These are phyloP conservation scores for Labeo rohita DNA, from an alignment of 2,113 vertebrate genomes.

Conservation along the genomic window DNA sequence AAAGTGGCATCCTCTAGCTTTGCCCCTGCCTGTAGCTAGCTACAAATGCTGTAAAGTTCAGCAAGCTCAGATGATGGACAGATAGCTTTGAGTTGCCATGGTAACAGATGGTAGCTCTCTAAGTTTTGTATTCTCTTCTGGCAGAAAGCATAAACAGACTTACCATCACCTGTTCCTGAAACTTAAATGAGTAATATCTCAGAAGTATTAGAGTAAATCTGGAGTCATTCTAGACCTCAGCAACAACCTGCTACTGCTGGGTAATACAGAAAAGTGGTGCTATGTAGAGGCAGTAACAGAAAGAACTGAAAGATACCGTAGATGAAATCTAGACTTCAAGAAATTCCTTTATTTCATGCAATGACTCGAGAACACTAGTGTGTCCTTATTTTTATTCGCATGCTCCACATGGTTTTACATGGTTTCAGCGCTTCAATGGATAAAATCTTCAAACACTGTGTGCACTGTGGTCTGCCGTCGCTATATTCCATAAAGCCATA, in stretches of 20 bases:
- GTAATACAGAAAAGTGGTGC: neutral
- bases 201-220: slow-evolving; percentile 9
- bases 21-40: neutral
- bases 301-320: neutral
- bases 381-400: too few relatives aligned
- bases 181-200: slow-evolving; percentile 8
- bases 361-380: neutral
- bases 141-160: slow-evolving; percentile 10
- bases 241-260: neutral
- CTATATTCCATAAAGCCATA: too few relatives aligned
- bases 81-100: slow-evolving; percentile 8
- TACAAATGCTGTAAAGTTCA: slow-evolving; percentile 7
- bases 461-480: too few relatives aligned
- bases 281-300: neutral
- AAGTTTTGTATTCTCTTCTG: neutral
- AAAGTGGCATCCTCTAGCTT: neutral
- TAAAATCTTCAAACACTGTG: too few relatives aligned
- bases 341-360: neutral
- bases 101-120: neutral
- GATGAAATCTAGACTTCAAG: neutral
- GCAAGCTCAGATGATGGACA: neutral
- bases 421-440: too few relatives aligned
- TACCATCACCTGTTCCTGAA: neutral
- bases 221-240: neutral
- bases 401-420: too few relatives aligned